phyloP scores from a whole-genome alignment of 2,113 vertebrate genomes.

The Otocyon megalotis region DNA sequence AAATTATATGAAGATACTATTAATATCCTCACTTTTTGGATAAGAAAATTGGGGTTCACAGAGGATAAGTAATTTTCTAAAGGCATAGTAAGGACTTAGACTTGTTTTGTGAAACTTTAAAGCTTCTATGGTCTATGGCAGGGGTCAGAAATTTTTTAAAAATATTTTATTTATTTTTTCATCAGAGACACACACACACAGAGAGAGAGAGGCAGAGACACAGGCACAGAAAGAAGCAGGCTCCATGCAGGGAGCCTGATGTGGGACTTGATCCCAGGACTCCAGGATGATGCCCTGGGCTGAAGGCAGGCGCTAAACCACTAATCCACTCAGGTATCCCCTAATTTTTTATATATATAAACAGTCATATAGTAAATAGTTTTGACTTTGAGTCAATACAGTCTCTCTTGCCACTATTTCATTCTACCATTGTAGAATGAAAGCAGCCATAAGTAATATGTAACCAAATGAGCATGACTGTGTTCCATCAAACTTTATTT shows the following conservation, averaged over 20 bases:
- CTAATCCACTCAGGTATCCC: too few species aligned
- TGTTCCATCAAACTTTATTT: slow-evolving; percentile 24
- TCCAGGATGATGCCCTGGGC: too few species aligned
- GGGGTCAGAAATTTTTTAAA: background rate
- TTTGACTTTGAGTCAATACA: background rate
- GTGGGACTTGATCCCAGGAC: too few species aligned
- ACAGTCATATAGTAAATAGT: background rate
- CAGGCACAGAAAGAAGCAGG: too few species aligned
- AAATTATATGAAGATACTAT: background rate
- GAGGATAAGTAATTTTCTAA: background rate
- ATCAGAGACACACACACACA: too few species aligned
- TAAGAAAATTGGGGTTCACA: background rate
- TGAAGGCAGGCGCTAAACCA: too few species aligned
- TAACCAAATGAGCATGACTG: background rate
- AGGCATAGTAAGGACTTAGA: background rate
- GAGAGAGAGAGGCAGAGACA: too few species aligned
- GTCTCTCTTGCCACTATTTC: background rate
- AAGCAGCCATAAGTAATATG: background rate
- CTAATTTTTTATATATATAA: background rate
- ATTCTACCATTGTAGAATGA: background rate
- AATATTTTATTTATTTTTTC: too few species aligned
- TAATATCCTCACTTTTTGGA: background rate
- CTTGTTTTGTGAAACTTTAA: slow-evolving; percentile 53
- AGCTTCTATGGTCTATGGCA: background rate
- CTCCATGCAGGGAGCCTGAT: too few species aligned